Evolutionary conservation across 1,140 invertebrate genomes (phyloP).

Genomic region (Spodoptera litura): DNA sequence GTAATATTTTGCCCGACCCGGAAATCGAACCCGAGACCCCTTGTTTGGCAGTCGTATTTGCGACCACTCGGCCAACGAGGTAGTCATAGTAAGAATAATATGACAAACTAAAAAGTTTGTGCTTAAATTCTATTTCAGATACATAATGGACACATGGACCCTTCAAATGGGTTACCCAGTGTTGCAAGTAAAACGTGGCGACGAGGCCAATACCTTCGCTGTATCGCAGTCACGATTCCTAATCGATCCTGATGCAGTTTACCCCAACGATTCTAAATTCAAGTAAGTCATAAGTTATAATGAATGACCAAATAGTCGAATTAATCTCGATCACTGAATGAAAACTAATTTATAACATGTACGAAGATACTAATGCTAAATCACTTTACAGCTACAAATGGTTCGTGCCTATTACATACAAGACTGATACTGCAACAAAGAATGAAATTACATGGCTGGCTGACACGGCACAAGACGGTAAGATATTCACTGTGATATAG

Average conservation of each 20-base stretch:
- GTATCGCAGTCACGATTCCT: conserved; percentile 92
- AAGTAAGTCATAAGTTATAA: conserved; percentile 84
- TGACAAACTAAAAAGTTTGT: neutral
- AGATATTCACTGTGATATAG: conserved; percentile 55
- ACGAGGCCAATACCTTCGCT: conserved; percentile 84
- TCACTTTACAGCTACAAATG: conserved; percentile 90
- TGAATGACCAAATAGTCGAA: too few species aligned
- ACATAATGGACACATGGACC: conserved; percentile 97
- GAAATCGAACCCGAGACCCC: too few species aligned
- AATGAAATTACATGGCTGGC: conserved; percentile 87
- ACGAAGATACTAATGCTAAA: too few species aligned
- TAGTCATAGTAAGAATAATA: too few species aligned
- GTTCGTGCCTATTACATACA: conserved; percentile 94
- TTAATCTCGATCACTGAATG: too few species aligned
- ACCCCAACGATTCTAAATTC: conserved; percentile 86
- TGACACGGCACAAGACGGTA: conserved; percentile 86
- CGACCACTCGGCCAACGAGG: too few species aligned
- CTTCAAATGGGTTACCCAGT: conserved; percentile 97
- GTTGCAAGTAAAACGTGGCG: conserved; percentile 87
- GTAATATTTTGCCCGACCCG: too few species aligned
- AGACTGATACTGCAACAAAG: conserved; percentile 86
- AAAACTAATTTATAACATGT: too few species aligned
- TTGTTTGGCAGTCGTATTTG: too few species aligned
- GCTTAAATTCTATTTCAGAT: conserved; percentile 65
- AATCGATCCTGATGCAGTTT: conserved; percentile 87